Evolutionary conservation across 1,140 invertebrate species (phyloP).

Genomic region (Eupeodes corollae): DNA sequence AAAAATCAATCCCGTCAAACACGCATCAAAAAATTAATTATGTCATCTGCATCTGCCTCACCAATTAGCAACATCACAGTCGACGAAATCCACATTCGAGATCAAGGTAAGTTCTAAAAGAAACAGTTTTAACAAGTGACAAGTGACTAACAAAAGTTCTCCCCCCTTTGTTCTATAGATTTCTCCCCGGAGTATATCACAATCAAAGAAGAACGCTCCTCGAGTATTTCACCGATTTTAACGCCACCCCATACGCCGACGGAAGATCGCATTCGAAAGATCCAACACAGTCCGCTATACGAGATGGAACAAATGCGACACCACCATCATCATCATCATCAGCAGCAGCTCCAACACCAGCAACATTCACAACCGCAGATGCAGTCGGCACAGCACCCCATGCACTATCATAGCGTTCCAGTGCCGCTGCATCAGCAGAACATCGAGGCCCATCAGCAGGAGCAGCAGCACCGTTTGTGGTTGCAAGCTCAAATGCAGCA

Average conservation of each 20-base stretch:
- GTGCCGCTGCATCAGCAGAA: slow-evolving; percentile 9
- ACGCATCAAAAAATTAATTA: slow-evolving; percentile 15
- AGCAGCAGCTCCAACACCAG: slow-evolving; percentile 3
- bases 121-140: slow-evolving; percentile 6
- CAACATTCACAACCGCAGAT: slow-evolving; percentile 12
- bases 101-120: slow-evolving; percentile 24
- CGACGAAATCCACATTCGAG: slow-evolving; percentile 33
- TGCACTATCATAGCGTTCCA: slow-evolving; percentile 2
- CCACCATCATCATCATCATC: slow-evolving; percentile 7
- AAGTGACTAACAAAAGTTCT: slow-evolving; percentile 9
- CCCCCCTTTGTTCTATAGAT: slow-evolving; percentile 23
- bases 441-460: slow-evolving; percentile 10
- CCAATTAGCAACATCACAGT: slow-evolving; percentile 36
- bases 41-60: slow-evolving; percentile 35
- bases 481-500: slow-evolving; percentile 19
- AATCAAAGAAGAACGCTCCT: slow-evolving; percentile 51
- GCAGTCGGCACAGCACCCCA: slow-evolving; percentile 18
- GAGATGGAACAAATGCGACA: slow-evolving; percentile 12
- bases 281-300: slow-evolving; percentile 27
- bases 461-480: slow-evolving; percentile 28
- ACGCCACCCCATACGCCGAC: slow-evolving; percentile 64
- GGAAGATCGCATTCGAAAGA: slow-evolving; percentile 38
- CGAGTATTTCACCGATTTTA: slow-evolving; percentile 47
- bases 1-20: neutral
- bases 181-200: slow-evolving; percentile 40